phyloP scores from a whole-genome alignment of 2,888 invertebrate species.

The Melanargia galathea region DNA sequence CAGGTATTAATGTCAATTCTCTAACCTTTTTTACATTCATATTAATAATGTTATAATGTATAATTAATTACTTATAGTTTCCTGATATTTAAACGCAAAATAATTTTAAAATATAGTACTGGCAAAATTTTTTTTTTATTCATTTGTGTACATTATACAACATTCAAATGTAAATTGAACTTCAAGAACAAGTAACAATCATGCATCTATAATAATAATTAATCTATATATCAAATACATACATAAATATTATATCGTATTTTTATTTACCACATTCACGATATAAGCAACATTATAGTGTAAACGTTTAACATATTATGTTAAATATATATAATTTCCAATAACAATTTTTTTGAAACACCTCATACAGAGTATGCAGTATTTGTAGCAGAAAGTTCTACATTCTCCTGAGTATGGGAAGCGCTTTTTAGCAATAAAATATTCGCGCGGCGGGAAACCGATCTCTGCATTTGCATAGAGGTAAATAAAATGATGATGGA shows the following conservation, averaged over 20 bases:
- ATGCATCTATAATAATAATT: not conserved
- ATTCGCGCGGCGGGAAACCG: not conserved
- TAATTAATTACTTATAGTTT: too few species aligned
- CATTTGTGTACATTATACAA: not conserved
- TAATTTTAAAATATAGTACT: not conserved
- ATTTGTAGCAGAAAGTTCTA: not conserved
- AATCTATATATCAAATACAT: not conserved
- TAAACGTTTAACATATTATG: too few species aligned
- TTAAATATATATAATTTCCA: constrained; percentile 4
- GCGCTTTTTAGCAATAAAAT: not conserved
- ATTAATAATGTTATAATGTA: too few species aligned
- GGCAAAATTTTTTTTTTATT: not conserved
- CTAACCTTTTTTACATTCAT: too few species aligned
- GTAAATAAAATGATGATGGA: not conserved
- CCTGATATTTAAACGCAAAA: not conserved
- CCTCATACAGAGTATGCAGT: not conserved
- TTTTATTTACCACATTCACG: constrained; percentile 16
- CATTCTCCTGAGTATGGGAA: not conserved
- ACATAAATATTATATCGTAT: constrained; percentile 4
- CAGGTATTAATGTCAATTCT: too few species aligned
- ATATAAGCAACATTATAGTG: constrained; percentile 17
- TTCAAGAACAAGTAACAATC: not conserved
- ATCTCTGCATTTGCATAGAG: not conserved
- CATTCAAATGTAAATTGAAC: not conserved
- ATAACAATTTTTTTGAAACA: constrained; percentile 4